Evolutionary conservation across 2,113 vertebrate genomes (phyloP).

Genomic region (Sebastes schlegelii): DNA sequence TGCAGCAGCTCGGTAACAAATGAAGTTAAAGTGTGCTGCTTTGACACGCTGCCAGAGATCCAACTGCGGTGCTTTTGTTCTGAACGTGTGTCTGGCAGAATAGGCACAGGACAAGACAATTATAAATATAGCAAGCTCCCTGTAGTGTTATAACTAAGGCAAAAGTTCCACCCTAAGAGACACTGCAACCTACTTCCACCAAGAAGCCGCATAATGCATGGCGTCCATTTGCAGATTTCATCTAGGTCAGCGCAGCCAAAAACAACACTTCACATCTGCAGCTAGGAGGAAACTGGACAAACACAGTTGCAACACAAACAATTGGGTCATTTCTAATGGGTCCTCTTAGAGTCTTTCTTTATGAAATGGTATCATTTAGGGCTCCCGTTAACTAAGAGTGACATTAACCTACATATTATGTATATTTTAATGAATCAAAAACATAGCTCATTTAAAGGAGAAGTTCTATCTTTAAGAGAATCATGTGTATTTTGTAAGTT

Average conservation of each 20-base stretch:
- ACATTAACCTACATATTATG: not conserved
- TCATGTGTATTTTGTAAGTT: not conserved
- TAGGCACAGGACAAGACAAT: constrained; percentile 33
- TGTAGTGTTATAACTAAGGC: constrained; percentile 37
- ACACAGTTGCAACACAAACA: constrained; percentile 1
- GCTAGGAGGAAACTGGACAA: constrained; percentile 21
- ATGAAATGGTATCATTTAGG: not conserved
- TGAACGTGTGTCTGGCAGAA: constrained; percentile 54
- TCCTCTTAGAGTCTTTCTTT: not conserved
- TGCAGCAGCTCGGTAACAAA: not conserved
- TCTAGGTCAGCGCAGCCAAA: constrained; percentile 61
- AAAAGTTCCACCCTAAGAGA: constrained; percentile 48
- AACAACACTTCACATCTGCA: constrained; percentile 32
- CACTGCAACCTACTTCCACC: constrained; percentile 64
- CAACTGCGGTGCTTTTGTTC: constrained; percentile 31
- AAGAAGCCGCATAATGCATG: constrained; percentile 35
- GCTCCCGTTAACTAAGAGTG: not conserved
- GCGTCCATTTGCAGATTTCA: constrained; percentile 49
- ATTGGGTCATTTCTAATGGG: constrained; percentile 8
- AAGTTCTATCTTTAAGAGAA: not conserved
- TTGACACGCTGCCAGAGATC: constrained; percentile 21
- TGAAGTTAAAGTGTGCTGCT: constrained; percentile 18
- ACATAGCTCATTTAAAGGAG: not conserved
- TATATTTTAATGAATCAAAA: not conserved
- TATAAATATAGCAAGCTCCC: constrained; percentile 55